Evolutionary conservation across 2,113 vertebrate species (phyloP), one percentile per base, ranked within the genome.

Genomic region (Clinocottus analis): DNA sequence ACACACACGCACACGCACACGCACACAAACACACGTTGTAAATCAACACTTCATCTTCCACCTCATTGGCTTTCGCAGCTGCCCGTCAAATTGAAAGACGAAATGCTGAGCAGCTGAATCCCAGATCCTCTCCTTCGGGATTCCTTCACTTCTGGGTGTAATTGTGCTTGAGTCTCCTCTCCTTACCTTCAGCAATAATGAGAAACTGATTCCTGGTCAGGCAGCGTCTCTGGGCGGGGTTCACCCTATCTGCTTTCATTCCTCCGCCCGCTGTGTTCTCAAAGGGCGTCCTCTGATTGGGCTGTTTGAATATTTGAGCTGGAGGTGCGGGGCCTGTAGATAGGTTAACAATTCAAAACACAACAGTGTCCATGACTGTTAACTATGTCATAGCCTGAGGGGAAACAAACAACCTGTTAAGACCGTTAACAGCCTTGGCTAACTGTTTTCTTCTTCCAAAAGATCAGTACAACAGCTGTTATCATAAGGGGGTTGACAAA

Each of bases 231-330:
- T 3, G 79, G 90, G 90, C 60, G 75, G 39, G 66, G 72, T 23
- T 65, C 56, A 4, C 12, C 11, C 75, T 75, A 67, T 85, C 75
- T 69, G 82, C 75, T 85, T 72, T 85, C 82, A 77, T 62, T 83
- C 81, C 55, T 77, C 10, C 0, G 13, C 56, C 29, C 16, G 9
- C 64, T 60, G 66, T 72, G 47, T 78, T 58, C 56, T 61, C 68
- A 2, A 16, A 41, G 70, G 65, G 47, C 66, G 19, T 58, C 81
- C 37, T 77, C 43, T 72, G 85, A 87, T 91, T 90, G 88, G 91
- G 1, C 3, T 25, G 60, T 92, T 91, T 90, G 87, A 91, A 89
- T 75, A 49, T 72, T 56, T 84, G 68, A 64, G 72, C 23, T 62
- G 0, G 6, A 43, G 31, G 16, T 39, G 69, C 9, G 5, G 62